Conservation (phyloP, 2,888 invertebrate species). For the Geotrupes spiniger region DNA sequence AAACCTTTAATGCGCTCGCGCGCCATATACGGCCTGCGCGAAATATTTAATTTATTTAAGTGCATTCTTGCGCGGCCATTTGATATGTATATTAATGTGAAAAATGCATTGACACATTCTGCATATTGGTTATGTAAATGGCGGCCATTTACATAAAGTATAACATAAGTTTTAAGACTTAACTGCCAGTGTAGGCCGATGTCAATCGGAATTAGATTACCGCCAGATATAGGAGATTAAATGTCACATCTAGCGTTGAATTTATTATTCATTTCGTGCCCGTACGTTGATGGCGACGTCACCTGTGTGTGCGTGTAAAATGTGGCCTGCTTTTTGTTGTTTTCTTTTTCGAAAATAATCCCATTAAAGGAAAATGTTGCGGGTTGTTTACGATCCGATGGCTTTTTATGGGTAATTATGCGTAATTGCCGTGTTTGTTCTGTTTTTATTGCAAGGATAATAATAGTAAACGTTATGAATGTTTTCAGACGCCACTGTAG, state of each 20-base stretch:
- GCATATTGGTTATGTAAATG: slow-evolving; percentile 26
- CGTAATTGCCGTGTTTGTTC: no score
- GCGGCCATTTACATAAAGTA: slow-evolving; percentile 25
- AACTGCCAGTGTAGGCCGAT: slow-evolving; percentile 25
- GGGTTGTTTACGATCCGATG: no score
- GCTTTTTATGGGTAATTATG: no score
- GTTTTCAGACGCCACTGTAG: no score
- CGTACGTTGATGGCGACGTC: slow-evolving; percentile 9
- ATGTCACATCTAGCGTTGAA: slow-evolving; percentile 24
- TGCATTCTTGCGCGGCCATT: slow-evolving; percentile 14
- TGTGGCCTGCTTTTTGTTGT: background rate
- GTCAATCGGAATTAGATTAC: slow-evolving; percentile 31
- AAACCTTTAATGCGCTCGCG: no score
- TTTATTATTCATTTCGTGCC: slow-evolving; percentile 22
- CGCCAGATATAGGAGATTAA: slow-evolving; percentile 26
- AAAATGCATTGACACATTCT: slow-evolving; percentile 18
- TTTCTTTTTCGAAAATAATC: background rate
- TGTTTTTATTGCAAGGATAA: no score
- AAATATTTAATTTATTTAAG: slow-evolving; percentile 20
- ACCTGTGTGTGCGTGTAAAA: background rate
- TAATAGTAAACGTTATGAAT: no score
- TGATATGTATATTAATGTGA: slow-evolving; percentile 16
- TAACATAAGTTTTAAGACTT: slow-evolving; percentile 26
- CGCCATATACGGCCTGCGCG: slow-evolving; percentile 4
- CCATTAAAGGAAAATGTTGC: no score